These are phyloP conservation scores for Ectemnius continuus DNA, from an alignment of 2,888 invertebrate species.

Conservation along the genomic window DNA sequence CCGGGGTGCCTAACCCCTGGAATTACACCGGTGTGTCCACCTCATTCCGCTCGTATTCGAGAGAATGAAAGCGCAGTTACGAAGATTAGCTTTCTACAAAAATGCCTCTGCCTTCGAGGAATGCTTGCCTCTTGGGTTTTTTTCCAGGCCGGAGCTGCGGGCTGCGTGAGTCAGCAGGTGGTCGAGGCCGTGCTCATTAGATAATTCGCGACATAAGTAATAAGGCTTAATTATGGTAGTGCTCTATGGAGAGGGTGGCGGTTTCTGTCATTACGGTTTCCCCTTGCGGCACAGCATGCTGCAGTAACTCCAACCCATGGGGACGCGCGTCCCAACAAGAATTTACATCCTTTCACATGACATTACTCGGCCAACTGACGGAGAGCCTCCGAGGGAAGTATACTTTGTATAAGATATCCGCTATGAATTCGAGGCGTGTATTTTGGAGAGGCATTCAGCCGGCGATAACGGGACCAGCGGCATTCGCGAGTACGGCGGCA, in stretches of 20 bases:
- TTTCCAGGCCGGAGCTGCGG: background rate
- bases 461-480: slow-evolving; percentile 26
- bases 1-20: background rate
- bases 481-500: slow-evolving; percentile 13
- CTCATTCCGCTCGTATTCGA: too few species aligned
- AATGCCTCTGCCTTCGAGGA: too few species aligned
- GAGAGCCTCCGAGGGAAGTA: too few species aligned
- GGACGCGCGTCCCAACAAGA: background rate
- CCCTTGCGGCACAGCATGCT: background rate
- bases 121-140: background rate
- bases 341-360: background rate
- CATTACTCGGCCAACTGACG: background rate
- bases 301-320: background rate
- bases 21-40: slow-evolving; percentile 17
- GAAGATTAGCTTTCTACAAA: too few species aligned
- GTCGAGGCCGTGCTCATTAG: slow-evolving; percentile 1
- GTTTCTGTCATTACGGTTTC: too few species aligned
- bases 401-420: background rate
- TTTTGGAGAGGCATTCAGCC: slow-evolving; percentile 2
- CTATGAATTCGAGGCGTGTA: background rate
- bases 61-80: slow-evolving; percentile 1
- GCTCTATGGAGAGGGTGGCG: too few species aligned
- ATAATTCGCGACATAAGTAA: background rate
- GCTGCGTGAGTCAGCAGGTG: background rate
- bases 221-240: slow-evolving; percentile 1